Conservation (phyloP, 2,888 invertebrate species). For the Agonopterix arenella region DNA sequence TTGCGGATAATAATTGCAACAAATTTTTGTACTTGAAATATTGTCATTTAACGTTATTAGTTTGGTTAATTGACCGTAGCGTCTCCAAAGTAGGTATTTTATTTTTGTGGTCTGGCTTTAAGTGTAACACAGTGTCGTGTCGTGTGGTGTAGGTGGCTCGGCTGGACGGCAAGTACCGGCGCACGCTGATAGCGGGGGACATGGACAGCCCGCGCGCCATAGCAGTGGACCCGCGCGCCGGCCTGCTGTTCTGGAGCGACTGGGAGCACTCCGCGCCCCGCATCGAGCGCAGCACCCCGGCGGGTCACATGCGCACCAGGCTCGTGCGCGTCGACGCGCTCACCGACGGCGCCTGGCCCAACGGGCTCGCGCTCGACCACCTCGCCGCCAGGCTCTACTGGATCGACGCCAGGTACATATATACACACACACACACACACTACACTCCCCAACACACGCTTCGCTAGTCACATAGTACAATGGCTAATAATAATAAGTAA, state of each 20-base stretch:
- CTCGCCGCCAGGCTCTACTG: conserved; percentile 85
- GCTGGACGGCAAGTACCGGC: conserved; percentile 80
- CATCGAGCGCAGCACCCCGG: conserved; percentile 89
- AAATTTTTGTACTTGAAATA: too few relatives aligned
- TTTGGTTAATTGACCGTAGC: too few relatives aligned
- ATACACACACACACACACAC: not conserved
- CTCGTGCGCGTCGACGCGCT: conserved; percentile 77
- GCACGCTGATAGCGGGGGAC: conserved; percentile 86
- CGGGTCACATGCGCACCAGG: conserved; percentile 79
- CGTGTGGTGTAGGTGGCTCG: conserved; percentile 33
- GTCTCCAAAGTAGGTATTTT: too few relatives aligned
- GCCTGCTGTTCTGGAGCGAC: conserved; percentile 89
- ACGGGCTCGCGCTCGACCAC: conserved; percentile 89
- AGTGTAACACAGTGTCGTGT: conserved; percentile 19
- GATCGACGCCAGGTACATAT: conserved; percentile 80
- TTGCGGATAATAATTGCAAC: too few relatives aligned
- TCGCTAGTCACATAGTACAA: too few relatives aligned
- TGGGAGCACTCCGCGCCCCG: conserved; percentile 88
- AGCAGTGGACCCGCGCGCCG: conserved; percentile 87
- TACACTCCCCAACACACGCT: too few relatives aligned
- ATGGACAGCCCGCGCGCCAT: conserved; percentile 92
- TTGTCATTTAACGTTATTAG: too few relatives aligned
- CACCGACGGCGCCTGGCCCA: conserved; percentile 63
- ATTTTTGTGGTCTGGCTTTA: too few relatives aligned
- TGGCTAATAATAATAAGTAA: too few relatives aligned